Conservation (phyloP, 2,888 invertebrate genomes). For the Nomada ruficornis region DNA sequence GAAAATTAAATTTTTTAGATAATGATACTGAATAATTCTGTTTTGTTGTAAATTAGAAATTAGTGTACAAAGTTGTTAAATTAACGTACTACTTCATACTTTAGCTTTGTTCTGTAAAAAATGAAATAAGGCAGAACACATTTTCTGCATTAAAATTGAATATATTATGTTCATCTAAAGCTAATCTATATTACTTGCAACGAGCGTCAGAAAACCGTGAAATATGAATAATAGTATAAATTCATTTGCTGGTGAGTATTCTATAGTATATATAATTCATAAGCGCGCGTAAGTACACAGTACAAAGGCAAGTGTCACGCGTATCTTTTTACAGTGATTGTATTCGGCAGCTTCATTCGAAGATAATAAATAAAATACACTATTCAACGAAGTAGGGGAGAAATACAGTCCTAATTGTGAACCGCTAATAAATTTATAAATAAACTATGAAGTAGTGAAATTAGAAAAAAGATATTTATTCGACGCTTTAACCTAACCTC, state of each 20-base stretch:
- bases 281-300: too few relatives aligned
- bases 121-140: slow-evolving; percentile 38
- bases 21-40: slow-evolving; percentile 38
- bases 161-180: neutral
- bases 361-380: neutral
- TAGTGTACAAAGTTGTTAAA: slow-evolving; percentile 1
- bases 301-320: neutral
- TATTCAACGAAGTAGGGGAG: neutral
- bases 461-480: neutral
- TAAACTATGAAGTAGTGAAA: neutral
- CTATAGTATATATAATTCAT: neutral
- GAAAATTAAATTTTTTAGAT: slow-evolving; percentile 51
- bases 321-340: neutral
- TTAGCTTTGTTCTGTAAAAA: neutral
- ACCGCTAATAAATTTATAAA: neutral
- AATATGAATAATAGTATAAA: neutral
- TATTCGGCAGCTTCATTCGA: neutral
- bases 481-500: slow-evolving; percentile 3
- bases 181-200: neutral
- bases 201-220: neutral
- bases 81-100: neutral
- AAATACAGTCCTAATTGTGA: neutral
- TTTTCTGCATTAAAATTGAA: slow-evolving; percentile 29
- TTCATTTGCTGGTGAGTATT: neutral
- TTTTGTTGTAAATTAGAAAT: slow-evolving; percentile 13